Conservation (phyloP, 2,113 vertebrate species). For the Callipepla californica region DNA sequence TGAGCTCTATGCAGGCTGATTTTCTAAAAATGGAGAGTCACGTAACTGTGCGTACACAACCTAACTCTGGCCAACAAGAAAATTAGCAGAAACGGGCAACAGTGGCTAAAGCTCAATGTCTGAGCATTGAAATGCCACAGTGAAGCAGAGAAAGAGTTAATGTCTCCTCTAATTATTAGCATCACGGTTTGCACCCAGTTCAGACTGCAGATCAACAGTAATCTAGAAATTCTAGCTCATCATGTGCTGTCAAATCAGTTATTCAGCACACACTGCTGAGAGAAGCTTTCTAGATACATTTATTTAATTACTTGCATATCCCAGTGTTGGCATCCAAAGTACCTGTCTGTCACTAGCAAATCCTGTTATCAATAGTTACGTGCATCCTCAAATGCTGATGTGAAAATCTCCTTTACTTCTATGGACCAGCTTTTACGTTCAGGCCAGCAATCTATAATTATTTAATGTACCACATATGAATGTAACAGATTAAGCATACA, state of each 20-base stretch:
- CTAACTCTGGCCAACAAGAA: neutral
- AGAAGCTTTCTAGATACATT: slow-evolving; percentile 41
- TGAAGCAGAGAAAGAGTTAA: neutral
- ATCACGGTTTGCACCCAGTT: neutral
- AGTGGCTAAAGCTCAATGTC: neutral
- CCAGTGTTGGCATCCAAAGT: neutral
- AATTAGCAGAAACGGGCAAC: neutral
- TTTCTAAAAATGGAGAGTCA: fast-evolving
- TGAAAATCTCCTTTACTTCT: neutral
- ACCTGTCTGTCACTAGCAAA: slow-evolving; percentile 19
- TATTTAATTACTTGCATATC: slow-evolving; percentile 55
- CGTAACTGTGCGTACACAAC: neutral
- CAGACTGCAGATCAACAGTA: neutral
- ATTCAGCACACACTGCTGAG: neutral
- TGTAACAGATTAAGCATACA: neutral
- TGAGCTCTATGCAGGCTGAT: neutral
- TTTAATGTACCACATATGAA: neutral
- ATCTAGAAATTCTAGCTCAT: slow-evolving; percentile 25
- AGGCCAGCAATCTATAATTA: slow-evolving; percentile 32
- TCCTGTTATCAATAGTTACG: neutral
- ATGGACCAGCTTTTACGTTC: neutral
- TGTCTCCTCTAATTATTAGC: neutral
- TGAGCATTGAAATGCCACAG: neutral
- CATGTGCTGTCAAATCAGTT: slow-evolving; percentile 33
- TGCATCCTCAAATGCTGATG: neutral